Conservation (phyloP, 2,797 vertebrate genomes). For the Peromyscus attwateri region DNA sequence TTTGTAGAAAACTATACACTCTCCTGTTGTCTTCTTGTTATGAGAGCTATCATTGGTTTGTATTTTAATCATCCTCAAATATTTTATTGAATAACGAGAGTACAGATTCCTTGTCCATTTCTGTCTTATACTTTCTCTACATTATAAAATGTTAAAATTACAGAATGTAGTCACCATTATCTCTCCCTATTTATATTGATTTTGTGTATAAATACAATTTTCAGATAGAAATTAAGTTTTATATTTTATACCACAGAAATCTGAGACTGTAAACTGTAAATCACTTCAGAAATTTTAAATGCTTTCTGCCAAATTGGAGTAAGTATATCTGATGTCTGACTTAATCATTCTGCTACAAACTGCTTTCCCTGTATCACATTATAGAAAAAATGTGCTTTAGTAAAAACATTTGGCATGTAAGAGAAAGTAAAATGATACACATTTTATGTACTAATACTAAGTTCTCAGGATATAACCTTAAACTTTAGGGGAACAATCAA, state of each 20-base stretch:
- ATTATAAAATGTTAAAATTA: conserved; percentile 5
- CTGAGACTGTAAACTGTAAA: background rate
- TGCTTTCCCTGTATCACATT: background rate
- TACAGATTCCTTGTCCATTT: background rate
- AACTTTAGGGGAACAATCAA: background rate
- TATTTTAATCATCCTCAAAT: background rate
- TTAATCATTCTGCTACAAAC: background rate
- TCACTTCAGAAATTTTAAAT: background rate
- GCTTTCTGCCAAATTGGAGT: background rate
- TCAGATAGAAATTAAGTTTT: background rate
- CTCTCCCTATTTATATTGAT: background rate
- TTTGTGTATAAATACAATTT: conserved; percentile 4
- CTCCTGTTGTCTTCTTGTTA: background rate
- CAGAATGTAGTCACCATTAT: background rate
- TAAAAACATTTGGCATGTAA: conserved; percentile 3
- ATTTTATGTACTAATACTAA: background rate
- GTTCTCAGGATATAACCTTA: background rate
- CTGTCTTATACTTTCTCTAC: background rate
- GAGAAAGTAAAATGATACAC: background rate
- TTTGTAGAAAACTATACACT: background rate
- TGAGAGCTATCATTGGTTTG: background rate
- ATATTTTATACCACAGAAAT: background rate
- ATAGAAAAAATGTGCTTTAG: background rate
- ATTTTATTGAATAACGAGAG: background rate
- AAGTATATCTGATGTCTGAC: background rate